Percentiles rank a stretch among this genome's conserved stretches.
Evolutionary conservation across 2,888 invertebrate genomes (phyloP).

Genomic region (Clitarchus hookeri): DNA sequence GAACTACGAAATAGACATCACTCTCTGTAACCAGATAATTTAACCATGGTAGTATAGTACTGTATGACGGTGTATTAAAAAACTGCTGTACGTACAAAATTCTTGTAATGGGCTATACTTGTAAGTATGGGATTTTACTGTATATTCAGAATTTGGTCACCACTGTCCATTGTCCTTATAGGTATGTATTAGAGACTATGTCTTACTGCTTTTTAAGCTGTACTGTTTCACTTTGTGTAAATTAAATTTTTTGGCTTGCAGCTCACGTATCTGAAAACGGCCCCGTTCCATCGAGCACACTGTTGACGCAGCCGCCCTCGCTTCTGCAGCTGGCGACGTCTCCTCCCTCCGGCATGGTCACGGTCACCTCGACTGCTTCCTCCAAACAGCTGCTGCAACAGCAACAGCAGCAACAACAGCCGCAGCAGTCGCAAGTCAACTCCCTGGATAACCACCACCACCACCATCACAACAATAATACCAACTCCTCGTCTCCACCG

Average conservation of each 20-base stretch:
- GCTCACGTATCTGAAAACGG: slow-evolving; percentile 56
- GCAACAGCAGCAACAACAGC: slow-evolving; percentile 29
- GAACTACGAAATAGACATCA: too few species aligned
- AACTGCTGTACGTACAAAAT: too few species aligned
- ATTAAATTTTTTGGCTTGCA: slow-evolving; percentile 41
- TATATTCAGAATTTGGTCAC: too few species aligned
- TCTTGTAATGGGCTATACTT: too few species aligned
- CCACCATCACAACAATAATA: slow-evolving; percentile 41
- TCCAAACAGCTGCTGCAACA: slow-evolving; percentile 26
- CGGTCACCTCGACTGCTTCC: slow-evolving; percentile 35
- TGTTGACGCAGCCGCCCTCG: slow-evolving; percentile 40
- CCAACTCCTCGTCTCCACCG: slow-evolving; percentile 51
- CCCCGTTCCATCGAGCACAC: slow-evolving; percentile 36
- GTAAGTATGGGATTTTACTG: too few species aligned
- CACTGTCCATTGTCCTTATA: too few species aligned
- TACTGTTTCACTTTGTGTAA: too few species aligned
- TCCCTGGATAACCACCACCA: slow-evolving; percentile 42
- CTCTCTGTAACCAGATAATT: too few species aligned
- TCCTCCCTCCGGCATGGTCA: slow-evolving; percentile 35
- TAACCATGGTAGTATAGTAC: too few species aligned
- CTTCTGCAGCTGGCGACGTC: slow-evolving; percentile 42
- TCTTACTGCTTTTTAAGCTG: too few species aligned
- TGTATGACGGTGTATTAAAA: too few species aligned
- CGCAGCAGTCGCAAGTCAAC: slow-evolving; percentile 32
- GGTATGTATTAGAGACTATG: too few species aligned